phyloP scores from a whole-genome alignment of 2,113 vertebrate genomes.

The Limanda limanda region DNA sequence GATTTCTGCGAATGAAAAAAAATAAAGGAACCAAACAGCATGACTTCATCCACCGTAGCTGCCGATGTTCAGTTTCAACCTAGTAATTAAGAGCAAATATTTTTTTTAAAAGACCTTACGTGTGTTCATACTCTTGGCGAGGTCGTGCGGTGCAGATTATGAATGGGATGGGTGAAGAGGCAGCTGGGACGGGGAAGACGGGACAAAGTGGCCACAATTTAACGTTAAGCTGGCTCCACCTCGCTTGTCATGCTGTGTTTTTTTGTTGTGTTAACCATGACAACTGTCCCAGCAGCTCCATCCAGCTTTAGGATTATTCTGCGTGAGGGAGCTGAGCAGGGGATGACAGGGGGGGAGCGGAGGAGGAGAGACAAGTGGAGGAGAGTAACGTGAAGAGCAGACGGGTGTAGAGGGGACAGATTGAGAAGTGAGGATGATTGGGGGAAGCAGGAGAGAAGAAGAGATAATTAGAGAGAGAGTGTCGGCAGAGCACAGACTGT shows the following conservation, averaged over 20 bases:
- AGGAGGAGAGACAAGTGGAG: constrained; percentile 12
- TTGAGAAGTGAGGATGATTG: constrained; percentile 35
- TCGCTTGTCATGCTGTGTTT: constrained; percentile 68
- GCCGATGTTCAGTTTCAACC: constrained; percentile 68
- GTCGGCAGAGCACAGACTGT: constrained; percentile 3
- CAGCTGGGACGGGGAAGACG: constrained; percentile 24
- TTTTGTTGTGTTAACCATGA: constrained; percentile 83
- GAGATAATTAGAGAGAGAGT: constrained; percentile 43
- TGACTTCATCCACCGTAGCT: constrained; percentile 68
- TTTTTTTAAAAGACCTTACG: constrained; percentile 47
- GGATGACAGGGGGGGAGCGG: constrained; percentile 17
- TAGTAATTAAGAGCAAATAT: constrained; percentile 74
- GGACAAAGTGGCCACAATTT: constrained; percentile 49
- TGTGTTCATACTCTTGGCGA: constrained; percentile 48
- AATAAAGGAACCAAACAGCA: constrained; percentile 59
- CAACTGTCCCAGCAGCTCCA: constrained; percentile 72
- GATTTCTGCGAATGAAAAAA: constrained; percentile 55
- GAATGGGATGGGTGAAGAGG: constrained; percentile 66
- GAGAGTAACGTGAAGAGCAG: neutral
- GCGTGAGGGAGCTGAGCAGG: constrained; percentile 50
- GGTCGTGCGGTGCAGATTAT: constrained; percentile 50
- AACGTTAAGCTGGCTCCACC: constrained; percentile 58
- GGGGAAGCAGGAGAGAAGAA: constrained; percentile 29
- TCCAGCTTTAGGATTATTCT: constrained; percentile 65
- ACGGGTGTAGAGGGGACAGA: constrained; percentile 11